These are phyloP conservation scores for Odobenus rosmarus DNA, from an alignment of 2,113 vertebrate genomes.

Conservation along the genomic window DNA sequence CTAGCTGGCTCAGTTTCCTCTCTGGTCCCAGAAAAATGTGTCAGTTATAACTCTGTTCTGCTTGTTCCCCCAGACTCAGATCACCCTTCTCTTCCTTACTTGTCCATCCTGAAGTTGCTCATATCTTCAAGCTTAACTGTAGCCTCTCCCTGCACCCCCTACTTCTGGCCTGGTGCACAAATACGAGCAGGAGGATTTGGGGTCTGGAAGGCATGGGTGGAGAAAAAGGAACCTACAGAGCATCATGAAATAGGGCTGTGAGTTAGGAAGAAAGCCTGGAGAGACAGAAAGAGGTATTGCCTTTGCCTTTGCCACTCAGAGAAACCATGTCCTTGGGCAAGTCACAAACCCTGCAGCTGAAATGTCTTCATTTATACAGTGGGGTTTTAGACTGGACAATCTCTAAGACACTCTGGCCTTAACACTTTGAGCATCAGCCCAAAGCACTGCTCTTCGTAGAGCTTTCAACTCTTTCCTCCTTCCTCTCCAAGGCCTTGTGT, in stretches of 20 bases:
- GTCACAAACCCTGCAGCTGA: not conserved
- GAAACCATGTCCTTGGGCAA: not conserved
- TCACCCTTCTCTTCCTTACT: not conserved
- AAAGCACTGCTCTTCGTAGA: not conserved
- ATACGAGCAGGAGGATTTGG: not conserved
- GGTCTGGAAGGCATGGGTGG: not conserved
- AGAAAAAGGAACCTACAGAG: not conserved
- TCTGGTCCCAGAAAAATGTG: not conserved
- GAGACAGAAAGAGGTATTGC: not conserved
- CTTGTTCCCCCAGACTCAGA: not conserved
- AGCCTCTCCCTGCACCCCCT: not conserved
- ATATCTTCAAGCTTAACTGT: not conserved
- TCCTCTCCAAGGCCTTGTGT: not conserved
- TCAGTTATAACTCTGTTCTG: not conserved
- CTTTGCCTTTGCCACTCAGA: not conserved
- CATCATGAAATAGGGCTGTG: not conserved
- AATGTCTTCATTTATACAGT: not conserved
- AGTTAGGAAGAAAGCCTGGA: not conserved
- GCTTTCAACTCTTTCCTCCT: not conserved
- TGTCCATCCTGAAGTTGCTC: not conserved
- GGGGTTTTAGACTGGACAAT: not conserved
- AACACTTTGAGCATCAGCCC: not conserved
- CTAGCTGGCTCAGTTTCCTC: not conserved
- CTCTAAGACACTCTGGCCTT: not conserved
- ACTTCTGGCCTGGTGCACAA: not conserved